phyloP scores from a whole-genome alignment of 1,140 invertebrate species.

The Bombus pyrosoma region DNA sequence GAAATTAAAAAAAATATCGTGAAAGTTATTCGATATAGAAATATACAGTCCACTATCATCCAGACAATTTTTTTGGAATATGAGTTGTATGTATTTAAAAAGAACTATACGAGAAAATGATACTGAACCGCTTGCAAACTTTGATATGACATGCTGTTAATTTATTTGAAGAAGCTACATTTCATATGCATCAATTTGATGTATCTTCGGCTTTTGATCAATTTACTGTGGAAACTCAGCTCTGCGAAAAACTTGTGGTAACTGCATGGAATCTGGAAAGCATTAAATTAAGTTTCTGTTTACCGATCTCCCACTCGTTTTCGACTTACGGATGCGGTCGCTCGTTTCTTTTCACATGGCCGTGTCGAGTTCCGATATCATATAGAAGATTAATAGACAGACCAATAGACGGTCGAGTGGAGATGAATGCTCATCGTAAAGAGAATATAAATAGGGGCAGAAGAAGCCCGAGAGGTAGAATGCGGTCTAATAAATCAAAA shows the following conservation, averaged over 20 bases:
- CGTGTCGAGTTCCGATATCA: constrained; percentile 42
- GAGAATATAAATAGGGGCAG: constrained; percentile 59
- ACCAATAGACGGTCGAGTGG: constrained; percentile 16
- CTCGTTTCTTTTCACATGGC: constrained; percentile 18
- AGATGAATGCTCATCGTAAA: constrained; percentile 53
- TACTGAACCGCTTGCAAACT: no score
- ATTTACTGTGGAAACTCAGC: no score
- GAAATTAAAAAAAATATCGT: no score
- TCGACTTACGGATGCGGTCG: background rate
- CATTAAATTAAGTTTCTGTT: background rate
- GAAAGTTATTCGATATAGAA: no score
- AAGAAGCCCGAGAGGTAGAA: constrained; percentile 52
- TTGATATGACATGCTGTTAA: no score
- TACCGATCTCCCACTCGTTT: background rate
- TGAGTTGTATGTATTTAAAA: no score
- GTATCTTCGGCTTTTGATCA: no score
- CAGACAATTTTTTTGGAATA: no score
- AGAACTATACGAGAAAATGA: no score
- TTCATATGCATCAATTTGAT: background rate
- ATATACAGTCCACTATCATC: no score
- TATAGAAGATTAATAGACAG: constrained; percentile 46
- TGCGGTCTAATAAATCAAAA: constrained; percentile 64
- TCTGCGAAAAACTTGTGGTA: background rate
- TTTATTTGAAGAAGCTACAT: background rate
- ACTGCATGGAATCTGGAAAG: background rate